phyloP scores from a whole-genome alignment of 2,888 invertebrate genomes.

The Caenorhabditis sulstoni region DNA sequence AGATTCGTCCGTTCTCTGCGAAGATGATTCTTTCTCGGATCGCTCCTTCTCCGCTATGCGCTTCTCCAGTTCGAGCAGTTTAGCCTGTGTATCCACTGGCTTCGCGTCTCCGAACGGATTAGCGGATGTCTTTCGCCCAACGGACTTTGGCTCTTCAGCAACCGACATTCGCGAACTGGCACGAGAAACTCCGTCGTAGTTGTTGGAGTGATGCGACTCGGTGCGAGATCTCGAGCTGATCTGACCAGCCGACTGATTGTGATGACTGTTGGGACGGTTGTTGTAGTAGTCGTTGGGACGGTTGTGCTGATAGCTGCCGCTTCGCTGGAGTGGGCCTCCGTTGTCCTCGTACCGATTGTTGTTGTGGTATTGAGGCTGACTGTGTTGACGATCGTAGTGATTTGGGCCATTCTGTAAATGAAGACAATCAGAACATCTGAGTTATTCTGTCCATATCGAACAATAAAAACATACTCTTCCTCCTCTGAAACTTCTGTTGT shows the following conservation, averaged over 20 bases:
- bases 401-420: background rate
- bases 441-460: too few relatives aligned
- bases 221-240: conserved; percentile 41
- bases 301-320: conserved; percentile 52
- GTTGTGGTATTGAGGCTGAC: conserved; percentile 29
- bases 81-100: conserved; percentile 58
- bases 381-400: conserved; percentile 42
- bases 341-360: conserved; percentile 9
- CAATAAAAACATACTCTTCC: conserved; percentile 7
- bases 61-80: conserved; percentile 52
- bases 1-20: conserved; percentile 11
- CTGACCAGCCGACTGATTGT: conserved; percentile 10
- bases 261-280: background rate
- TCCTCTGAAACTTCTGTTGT: conserved; percentile 43
- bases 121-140: conserved; percentile 27
- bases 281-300: conserved; percentile 15
- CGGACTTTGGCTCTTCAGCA: conserved; percentile 4
- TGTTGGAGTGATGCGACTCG: conserved; percentile 45
- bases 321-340: conserved; percentile 47
- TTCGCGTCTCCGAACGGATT: conserved; percentile 63
- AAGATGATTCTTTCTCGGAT: conserved; percentile 17
- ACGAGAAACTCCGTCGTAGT: conserved; percentile 25
- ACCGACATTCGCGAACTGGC: conserved; percentile 49
- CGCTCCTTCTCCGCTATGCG: conserved; percentile 38
- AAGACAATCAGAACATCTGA: too few relatives aligned